Base-by-base conservation (phyloP, 2,113 vertebrate species). In the Podiceps cristatus region DNA sequence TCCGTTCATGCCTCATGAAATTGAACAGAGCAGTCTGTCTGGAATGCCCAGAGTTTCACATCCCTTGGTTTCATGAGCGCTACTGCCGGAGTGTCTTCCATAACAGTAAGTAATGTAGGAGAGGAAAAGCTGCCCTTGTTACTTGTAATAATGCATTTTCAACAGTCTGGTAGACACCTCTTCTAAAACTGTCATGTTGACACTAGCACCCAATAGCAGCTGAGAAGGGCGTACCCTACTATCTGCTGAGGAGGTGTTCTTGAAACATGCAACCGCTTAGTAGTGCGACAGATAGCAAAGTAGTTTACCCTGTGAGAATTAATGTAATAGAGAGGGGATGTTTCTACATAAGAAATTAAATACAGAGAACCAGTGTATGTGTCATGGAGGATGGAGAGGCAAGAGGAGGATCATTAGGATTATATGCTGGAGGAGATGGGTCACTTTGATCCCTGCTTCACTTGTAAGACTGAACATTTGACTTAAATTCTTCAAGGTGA, bases 1-100 rank as follows among this genome's bases (percentile, higher is more conserved):
- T 95, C 69, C 16, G n/a, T 33, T 76, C 5, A 1, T 4, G 4
- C 18, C 96, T 97, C 53, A 96, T 97, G 96, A 95, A 96, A n/a
- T 24, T 96, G 92, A 97, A 97, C 95, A 95, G 96, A 96, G 93
- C 96, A 60, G 93, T 97, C 27, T 96, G 96, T 58, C 81, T 97
- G 84, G 96, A 97, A n/a, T 97, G 96, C 74, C 96, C 96, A 0
- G 96, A 97, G 77, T 60, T 96, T 78, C 90, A 95, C 58, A 73
- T 97, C 66, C 96, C 96, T 68, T 97, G 96, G 96, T 97, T 96
- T 85, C 96, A 97, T 28, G 81, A 95, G 24, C 84, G 17, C 18
- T 96, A 94, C 52, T 95, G 96, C 77, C 95, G 94, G 24, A 77
- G 1, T 64, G 69, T 82, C 49, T 73, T 85, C 22, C 16, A 2